A percentile compares a stretch with the other conserved stretches of the same genome.
phyloP scores from a whole-genome alignment of 2,888 invertebrate species.

The Drosophila buzzatii region DNA sequence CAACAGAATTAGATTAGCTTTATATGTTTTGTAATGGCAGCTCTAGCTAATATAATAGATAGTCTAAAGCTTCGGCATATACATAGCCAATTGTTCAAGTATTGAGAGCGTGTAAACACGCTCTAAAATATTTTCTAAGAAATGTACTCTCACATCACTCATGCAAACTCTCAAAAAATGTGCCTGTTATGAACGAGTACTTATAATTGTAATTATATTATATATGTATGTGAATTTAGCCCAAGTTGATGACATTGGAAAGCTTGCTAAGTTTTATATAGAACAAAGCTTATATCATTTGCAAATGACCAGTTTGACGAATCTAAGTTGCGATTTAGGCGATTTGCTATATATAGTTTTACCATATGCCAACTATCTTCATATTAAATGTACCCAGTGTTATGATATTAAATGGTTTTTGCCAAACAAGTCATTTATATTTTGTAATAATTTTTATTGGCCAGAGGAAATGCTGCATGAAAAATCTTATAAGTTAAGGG shows the following conservation, averaged over 20 bases:
- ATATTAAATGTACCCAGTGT: constrained; percentile 40
- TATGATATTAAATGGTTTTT: constrained; percentile 65
- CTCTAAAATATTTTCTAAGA: constrained; percentile 43
- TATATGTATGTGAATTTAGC: constrained; percentile 29
- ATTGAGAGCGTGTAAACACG: constrained; percentile 59
- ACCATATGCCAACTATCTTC: constrained; percentile 10
- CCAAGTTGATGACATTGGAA: constrained; percentile 16
- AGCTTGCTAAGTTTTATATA: constrained; percentile 22
- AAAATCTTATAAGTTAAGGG: constrained; percentile 53
- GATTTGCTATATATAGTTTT: constrained; percentile 22
- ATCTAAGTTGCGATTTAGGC: background rate
- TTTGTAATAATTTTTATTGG: constrained; percentile 53
- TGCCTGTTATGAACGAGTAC: constrained; percentile 63
- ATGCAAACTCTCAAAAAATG: constrained; percentile 50
- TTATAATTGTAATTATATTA: constrained; percentile 22
- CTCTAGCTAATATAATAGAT: constrained; percentile 41
- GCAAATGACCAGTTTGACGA: constrained; percentile 12
- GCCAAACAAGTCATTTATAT: constrained; percentile 28
- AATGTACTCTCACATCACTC: constrained; percentile 34
- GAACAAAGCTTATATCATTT: constrained; percentile 15
- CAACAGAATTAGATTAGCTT: constrained; percentile 53
- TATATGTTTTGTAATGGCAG: constrained; percentile 52
- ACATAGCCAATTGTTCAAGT: constrained; percentile 68
- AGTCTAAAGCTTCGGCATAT: constrained; percentile 49
- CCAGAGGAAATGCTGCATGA: constrained; percentile 36